A percentile compares a stretch with the other conserved stretches of the same genome.
Conservation (phyloP, 2,113 vertebrate genomes). For the Tragelaphus buxtoni region DNA sequence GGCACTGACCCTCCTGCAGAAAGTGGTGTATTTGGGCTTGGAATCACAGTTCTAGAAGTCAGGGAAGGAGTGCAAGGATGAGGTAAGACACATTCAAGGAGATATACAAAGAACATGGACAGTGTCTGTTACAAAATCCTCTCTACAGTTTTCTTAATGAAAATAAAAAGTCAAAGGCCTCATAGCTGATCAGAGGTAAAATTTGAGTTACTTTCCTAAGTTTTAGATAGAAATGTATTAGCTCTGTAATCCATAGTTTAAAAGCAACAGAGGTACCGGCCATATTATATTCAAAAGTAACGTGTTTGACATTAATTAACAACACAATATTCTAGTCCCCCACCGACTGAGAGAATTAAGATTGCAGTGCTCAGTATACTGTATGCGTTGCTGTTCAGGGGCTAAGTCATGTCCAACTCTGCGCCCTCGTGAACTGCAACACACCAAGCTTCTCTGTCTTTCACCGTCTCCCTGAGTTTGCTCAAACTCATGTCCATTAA, state of each 20-base stretch:
- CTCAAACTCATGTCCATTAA: not conserved
- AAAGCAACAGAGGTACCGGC: not conserved
- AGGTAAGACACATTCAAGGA: not conserved
- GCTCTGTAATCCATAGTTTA: not conserved
- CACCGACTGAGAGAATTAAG: not conserved
- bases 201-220: not conserved
- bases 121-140: not conserved
- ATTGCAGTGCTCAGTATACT: not conserved
- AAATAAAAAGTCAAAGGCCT: not conserved
- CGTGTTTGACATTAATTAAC: not conserved
- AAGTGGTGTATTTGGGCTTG: not conserved
- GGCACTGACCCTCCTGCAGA: not conserved
- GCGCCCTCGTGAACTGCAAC: not conserved
- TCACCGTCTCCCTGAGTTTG: not conserved
- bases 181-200: not conserved
- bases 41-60: not conserved
- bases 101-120: not conserved
- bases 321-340: not conserved
- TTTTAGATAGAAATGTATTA: not conserved
- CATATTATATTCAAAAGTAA: not conserved
- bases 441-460: not conserved
- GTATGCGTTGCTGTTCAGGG: not conserved
- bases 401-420: not conserved
- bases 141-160: not conserved
- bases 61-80: not conserved